Conservation (phyloP, 2,888 invertebrate species). For the Ischnus inquisitorius region DNA sequence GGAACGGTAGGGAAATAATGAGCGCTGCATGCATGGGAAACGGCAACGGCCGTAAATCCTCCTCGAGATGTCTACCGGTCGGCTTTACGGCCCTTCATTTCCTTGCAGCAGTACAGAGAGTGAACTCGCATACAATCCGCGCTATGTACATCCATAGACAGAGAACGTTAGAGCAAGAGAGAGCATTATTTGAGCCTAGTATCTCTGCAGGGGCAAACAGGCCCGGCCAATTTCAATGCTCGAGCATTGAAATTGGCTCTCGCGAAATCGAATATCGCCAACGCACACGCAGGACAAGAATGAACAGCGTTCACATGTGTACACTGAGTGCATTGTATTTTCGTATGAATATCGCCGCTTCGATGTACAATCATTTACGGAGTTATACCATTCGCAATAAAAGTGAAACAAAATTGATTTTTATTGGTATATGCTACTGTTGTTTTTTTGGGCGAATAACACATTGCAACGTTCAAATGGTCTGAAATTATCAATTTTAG, state of each 20-base stretch:
- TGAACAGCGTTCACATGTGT: conserved; percentile 3
- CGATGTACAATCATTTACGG: conserved; percentile 19
- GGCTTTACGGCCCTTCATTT: conserved; percentile 79
- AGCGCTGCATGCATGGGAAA: conserved; percentile 74
- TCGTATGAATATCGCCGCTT: not conserved
- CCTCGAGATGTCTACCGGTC: conserved; percentile 71
- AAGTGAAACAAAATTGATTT: not conserved
- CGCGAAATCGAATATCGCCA: conserved; percentile 56
- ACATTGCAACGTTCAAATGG: no score
- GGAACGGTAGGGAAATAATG: conserved; percentile 74
- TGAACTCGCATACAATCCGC: not conserved
- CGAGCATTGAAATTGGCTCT: conserved; percentile 53
- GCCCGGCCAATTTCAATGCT: conserved; percentile 52
- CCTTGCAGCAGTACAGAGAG: conserved; percentile 61
- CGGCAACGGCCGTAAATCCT: conserved; percentile 76
- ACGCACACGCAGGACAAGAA: conserved; percentile 18
- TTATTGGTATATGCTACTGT: not conserved
- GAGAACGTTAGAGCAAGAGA: conserved; percentile 2
- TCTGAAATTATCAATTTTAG: not conserved
- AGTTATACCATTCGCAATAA: not conserved
- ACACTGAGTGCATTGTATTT: not conserved
- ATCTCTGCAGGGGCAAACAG: conserved; percentile 35
- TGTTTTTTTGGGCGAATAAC: no score
- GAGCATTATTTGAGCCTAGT: conserved; percentile 15
- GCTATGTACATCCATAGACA: conserved; percentile 11